These are phyloP conservation scores for Chelon labrosus DNA, from an alignment of 2,797 vertebrate genomes.

Conservation along the genomic window DNA sequence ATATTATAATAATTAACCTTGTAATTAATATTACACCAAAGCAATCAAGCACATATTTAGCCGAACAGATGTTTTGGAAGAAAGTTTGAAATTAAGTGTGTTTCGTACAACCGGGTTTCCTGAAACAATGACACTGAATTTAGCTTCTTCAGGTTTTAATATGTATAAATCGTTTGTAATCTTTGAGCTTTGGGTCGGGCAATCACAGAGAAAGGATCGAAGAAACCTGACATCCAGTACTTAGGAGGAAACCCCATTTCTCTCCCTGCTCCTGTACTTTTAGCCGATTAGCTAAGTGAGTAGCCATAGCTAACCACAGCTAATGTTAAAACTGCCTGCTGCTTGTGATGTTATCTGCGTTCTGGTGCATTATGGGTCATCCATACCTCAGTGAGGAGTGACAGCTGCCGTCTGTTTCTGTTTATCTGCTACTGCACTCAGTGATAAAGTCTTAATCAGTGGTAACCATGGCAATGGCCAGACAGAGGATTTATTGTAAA, in stretches of 20 bases:
- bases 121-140: too few relatives aligned
- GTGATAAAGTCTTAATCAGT: neutral
- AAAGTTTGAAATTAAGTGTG: too few relatives aligned
- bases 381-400: slow-evolving; percentile 29
- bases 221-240: too few relatives aligned
- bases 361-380: slow-evolving; percentile 50
- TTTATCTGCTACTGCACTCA: slow-evolving; percentile 14
- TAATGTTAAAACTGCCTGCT: neutral
- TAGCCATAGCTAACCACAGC: neutral
- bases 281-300: neutral
- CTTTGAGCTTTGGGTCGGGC: neutral
- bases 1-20: too few relatives aligned
- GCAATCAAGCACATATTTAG: too few relatives aligned
- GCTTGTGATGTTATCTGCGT: slow-evolving; percentile 43
- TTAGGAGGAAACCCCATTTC: too few relatives aligned
- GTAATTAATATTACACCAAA: too few relatives aligned
- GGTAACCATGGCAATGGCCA: slow-evolving; percentile 1
- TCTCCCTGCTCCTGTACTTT: too few relatives aligned
- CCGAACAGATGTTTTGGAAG: too few relatives aligned
- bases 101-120: too few relatives aligned
- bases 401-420: slow-evolving; percentile 34
- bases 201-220: neutral
- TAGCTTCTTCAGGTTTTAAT: too few relatives aligned
- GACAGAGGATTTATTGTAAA: neutral
- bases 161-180: neutral